Evolutionary conservation across 2,888 invertebrate species (phyloP), one percentile per base, ranked within the genome.

Genomic region (Sylvicola fuscatus): DNA sequence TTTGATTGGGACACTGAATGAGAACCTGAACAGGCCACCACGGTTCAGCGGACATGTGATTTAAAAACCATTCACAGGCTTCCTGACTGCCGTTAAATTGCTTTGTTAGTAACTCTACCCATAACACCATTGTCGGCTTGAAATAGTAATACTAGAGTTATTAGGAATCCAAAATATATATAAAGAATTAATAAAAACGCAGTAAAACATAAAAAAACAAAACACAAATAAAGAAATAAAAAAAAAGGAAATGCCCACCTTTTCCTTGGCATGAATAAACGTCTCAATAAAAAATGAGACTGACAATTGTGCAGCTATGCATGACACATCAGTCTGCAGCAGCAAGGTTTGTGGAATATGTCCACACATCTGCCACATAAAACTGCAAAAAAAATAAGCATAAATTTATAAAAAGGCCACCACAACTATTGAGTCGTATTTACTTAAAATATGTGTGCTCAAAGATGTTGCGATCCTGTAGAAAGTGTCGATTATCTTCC

Each of bases 21-120:
- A 93, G 66, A 48, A 87, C 86, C 64, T 86, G 84, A 50, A 90
- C 81, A 3, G 90, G 89, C 90, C 92, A 93, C 82, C 89, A 89
- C 32, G 87, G 86, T 52, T 89, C 82, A 40, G 78, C 71, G 1
- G 89, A 83, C 89, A 92, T 90, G 51, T 86, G 82, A 40, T 86
- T 79, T 36, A 93, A 62, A 54, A 92, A 87, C 82, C 92, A 89
- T 53, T 89, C 76, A 36, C 84, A 83, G 2, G 86, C 84, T 36
- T 81, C 79, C 43, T 81, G 78, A 32, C 87, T 89, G 30, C 83
- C 76, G 58, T 87, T 89, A 55, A 92, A 90, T 57, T 90, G 90
- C 50, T 93, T 93, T 7, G 90, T 92, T 21, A 92, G 68, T 41
- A 92, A 57, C 54, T 93, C 92, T 39, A 92, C 90, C 92, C 92